A percentile compares a stretch with the other conserved stretches of the same genome.
These are phyloP conservation scores for Sinella curviseta DNA, from an alignment of 1,140 invertebrate genomes.

Conservation along the genomic window DNA sequence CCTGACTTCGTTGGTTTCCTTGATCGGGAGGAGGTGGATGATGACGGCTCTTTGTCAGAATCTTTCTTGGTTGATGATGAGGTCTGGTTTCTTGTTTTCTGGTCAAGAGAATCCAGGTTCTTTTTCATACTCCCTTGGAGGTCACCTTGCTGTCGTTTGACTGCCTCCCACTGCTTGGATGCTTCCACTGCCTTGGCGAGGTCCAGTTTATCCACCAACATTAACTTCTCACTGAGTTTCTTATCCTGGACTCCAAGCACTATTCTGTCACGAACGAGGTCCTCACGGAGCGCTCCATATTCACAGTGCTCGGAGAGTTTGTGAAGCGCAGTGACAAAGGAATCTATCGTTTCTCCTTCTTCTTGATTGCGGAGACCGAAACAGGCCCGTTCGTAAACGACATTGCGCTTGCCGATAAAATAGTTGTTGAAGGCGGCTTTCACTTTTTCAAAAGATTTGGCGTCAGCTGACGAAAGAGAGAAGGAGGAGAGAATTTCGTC, in stretches of 20 bases:
- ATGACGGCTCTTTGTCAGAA: not conserved
- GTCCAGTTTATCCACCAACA: slow-evolving; percentile 50
- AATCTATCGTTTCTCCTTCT: slow-evolving; percentile 42
- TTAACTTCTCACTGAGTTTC: slow-evolving; percentile 50
- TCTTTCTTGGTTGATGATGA: not conserved
- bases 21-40: not conserved
- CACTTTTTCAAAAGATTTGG: slow-evolving; percentile 39
- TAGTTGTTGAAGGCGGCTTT: slow-evolving; percentile 39
- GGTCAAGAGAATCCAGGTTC: not conserved
- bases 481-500: slow-evolving; percentile 17
- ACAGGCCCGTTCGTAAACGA: slow-evolving; percentile 44
- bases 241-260: slow-evolving; percentile 52
- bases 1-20: not conserved
- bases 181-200: slow-evolving; percentile 50
- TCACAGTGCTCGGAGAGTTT: slow-evolving; percentile 18
- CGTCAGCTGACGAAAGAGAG: slow-evolving; percentile 10
- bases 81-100: not conserved
- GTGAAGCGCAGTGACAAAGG: slow-evolving; percentile 46
- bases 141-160: slow-evolving; percentile 37
- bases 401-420: slow-evolving; percentile 43
- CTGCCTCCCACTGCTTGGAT: slow-evolving; percentile 47
- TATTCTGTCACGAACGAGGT: slow-evolving; percentile 45
- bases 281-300: slow-evolving; percentile 21
- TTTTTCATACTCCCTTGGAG: not conserved
- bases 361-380: slow-evolving; percentile 46